A percentile compares a stretch with the other conserved stretches of the same genome.
Evolutionary conservation across 2,888 invertebrate genomes (phyloP).

Genomic region (Fabriciana adippe): DNA sequence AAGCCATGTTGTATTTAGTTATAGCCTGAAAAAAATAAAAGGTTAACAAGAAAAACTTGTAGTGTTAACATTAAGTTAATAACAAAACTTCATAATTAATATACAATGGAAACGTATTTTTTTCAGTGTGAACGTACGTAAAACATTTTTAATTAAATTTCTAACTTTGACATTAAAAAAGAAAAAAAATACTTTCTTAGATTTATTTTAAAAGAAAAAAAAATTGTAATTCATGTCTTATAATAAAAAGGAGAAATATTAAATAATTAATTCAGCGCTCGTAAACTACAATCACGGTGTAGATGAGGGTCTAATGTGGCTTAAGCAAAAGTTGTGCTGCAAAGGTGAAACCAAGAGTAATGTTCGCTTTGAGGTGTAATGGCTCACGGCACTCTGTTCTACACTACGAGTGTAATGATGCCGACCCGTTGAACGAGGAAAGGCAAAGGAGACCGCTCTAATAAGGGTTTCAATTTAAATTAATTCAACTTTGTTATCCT

Average conservation of each 20-base stretch:
- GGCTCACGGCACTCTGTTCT: conserved; percentile 45
- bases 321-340: conserved; percentile 37
- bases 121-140: too few species aligned
- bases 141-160: too few species aligned
- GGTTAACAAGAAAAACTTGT: too few species aligned
- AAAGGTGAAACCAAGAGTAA: conserved; percentile 43
- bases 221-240: too few species aligned
- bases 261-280: conserved; percentile 27
- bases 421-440: not conserved
- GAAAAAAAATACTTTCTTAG: too few species aligned
- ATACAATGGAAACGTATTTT: too few species aligned
- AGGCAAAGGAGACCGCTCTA: conserved; percentile 4
- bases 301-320: conserved; percentile 37
- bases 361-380: conserved; percentile 44
- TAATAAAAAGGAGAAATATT: conserved; percentile 21
- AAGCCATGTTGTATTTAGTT: too few species aligned
- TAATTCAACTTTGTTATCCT: not conserved
- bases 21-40: too few species aligned
- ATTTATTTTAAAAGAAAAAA: too few species aligned
- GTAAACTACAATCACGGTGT: conserved; percentile 31
- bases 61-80: too few species aligned
- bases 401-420: conserved; percentile 17
- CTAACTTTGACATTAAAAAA: too few species aligned
- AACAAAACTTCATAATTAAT: too few species aligned
- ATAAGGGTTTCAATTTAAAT: conserved; percentile 8